Percentiles rank a stretch among this genome's conserved stretches.
These are phyloP conservation scores for Platysteira castanea DNA, from an alignment of 2,113 vertebrate genomes.

Conservation along the genomic window DNA sequence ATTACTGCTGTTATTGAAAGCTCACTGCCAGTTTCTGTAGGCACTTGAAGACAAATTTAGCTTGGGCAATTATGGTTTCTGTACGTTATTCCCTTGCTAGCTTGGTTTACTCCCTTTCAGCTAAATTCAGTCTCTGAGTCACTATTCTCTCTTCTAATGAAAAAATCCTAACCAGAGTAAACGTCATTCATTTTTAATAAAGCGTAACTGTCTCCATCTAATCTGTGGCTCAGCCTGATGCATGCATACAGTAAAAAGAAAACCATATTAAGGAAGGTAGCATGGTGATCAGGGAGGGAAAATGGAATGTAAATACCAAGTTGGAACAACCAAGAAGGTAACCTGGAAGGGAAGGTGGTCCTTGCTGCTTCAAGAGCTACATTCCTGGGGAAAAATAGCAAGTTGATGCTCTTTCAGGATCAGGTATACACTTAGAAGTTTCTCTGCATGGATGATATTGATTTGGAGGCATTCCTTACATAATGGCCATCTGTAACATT, in stretches of 20 bases:
- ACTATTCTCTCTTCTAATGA: not conserved
- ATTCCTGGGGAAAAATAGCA: not conserved
- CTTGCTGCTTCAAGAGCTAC: not conserved
- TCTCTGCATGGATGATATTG: not conserved
- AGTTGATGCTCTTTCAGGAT: not conserved
- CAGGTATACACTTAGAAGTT: not conserved
- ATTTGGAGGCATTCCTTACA: constrained; percentile 32
- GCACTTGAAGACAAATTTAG: not conserved
- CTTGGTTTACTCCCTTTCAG: not conserved
- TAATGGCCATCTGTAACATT: constrained; percentile 32
- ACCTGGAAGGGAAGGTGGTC: not conserved
- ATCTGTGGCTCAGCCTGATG: not conserved
- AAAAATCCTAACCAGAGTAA: not conserved
- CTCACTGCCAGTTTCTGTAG: not conserved
- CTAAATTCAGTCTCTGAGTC: not conserved
- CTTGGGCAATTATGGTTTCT: not conserved
- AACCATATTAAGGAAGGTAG: not conserved
- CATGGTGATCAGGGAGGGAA: not conserved
- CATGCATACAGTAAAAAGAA: not conserved
- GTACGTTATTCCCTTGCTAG: not conserved
- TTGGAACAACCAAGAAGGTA: not conserved
- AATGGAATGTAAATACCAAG: not conserved
- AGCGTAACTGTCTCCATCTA: not conserved
- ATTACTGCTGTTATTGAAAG: not conserved
- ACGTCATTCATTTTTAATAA: not conserved